A percentile compares a stretch with the other conserved stretches of the same genome.
These are phyloP conservation scores for Tokudaia muenninki DNA, from an alignment of 2,797 vertebrate species.

Conservation along the genomic window DNA sequence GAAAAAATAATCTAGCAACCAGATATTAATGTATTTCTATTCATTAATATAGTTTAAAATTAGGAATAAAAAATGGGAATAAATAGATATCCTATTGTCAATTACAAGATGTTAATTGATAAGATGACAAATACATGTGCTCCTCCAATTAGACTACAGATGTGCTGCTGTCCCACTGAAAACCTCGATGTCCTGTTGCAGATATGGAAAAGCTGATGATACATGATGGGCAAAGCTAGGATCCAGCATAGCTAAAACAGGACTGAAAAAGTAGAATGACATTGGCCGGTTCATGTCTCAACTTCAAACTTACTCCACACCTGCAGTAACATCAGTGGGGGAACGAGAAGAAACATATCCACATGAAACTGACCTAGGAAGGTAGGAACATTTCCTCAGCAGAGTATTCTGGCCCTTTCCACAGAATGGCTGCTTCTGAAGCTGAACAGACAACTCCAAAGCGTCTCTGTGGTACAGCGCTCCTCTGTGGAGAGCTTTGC, in stretches of 20 bases:
- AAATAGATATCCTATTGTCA: neutral
- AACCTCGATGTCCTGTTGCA: neutral
- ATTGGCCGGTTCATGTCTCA: neutral
- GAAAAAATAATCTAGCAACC: neutral
- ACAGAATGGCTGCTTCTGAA: neutral
- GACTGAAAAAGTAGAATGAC: neutral
- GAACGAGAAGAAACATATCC: neutral
- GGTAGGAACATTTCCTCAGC: neutral
- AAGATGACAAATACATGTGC: neutral
- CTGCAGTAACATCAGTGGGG: neutral
- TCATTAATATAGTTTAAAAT: conserved; percentile 32
- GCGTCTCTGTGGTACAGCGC: fast-evolving
- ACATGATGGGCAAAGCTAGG: neutral
- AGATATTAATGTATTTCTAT: neutral
- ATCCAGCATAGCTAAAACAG: neutral
- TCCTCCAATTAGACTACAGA: neutral
- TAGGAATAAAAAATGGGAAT: neutral
- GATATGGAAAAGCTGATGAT: neutral
- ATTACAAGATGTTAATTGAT: conserved; percentile 27
- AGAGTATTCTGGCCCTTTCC: neutral
- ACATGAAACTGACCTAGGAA: neutral
- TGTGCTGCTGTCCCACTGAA: neutral
- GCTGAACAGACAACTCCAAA: too few species aligned
- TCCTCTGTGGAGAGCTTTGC: neutral
- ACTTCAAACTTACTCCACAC: neutral